Evolutionary conservation across 2,797 vertebrate genomes (phyloP).

Genomic region (Neolamprologus multifasciatus): DNA sequence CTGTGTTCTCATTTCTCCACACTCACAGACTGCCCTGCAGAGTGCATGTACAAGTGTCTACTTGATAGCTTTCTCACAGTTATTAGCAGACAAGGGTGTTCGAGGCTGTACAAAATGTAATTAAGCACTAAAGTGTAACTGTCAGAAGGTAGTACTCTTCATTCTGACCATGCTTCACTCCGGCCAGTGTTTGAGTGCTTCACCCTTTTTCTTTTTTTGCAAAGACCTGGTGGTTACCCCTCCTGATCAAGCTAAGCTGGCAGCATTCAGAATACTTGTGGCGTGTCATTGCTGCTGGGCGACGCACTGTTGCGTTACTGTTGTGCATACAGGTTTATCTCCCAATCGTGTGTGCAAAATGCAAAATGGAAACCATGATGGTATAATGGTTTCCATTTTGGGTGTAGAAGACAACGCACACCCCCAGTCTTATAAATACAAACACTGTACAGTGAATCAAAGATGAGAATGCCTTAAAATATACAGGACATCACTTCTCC

Average conservation of each 20-base stretch:
- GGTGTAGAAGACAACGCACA: neutral
- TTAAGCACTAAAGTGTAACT: neutral
- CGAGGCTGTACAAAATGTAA: neutral
- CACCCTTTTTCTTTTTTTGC: no score
- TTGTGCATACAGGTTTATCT: neutral
- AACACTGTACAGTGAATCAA: neutral
- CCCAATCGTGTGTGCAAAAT: neutral
- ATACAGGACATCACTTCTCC: neutral
- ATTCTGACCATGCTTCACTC: neutral
- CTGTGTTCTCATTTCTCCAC: conserved; percentile 2
- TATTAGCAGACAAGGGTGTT: neutral
- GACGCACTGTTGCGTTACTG: neutral
- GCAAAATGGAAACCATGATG: neutral
- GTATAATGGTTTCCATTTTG: neutral
- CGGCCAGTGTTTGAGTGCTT: neutral
- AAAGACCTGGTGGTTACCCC: neutral
- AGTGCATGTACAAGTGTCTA: neutral
- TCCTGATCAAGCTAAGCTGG: neutral
- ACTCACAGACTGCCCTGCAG: neutral
- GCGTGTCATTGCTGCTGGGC: neutral
- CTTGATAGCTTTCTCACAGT: neutral
- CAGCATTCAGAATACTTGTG: neutral
- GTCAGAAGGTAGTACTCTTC: neutral
- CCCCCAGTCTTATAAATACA: neutral
- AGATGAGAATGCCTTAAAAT: neutral